These are phyloP conservation scores for Myrmecobius fasciatus DNA, from an alignment of 2,113 vertebrate species.

Conservation along the genomic window DNA sequence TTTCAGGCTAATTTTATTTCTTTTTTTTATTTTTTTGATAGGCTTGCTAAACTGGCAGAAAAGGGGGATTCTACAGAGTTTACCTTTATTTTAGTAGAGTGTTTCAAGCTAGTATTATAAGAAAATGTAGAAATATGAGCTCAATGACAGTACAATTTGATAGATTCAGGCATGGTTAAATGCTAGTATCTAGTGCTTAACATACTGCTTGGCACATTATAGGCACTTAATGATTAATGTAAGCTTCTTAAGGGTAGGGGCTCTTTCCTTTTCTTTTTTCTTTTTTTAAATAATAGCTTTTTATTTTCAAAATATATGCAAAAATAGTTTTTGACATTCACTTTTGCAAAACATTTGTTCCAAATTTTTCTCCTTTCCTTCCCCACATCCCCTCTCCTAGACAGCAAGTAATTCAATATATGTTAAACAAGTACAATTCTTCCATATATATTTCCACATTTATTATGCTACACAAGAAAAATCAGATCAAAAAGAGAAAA, in stretches of 20 bases:
- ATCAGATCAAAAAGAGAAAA: no score
- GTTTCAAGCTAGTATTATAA: neutral
- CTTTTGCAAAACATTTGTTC: no score
- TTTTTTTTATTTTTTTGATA: neutral
- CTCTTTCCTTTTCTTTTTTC: neutral
- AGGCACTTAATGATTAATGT: neutral
- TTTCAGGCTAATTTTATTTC: neutral
- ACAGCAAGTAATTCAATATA: no score
- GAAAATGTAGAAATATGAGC: neutral
- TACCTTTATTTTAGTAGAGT: neutral
- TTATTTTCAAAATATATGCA: no score
- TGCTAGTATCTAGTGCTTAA: neutral
- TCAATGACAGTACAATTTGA: neutral
- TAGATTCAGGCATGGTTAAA: neutral
- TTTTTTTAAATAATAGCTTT: neutral
- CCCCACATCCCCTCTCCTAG: no score
- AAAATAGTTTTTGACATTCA: no score
- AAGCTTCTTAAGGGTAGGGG: neutral
- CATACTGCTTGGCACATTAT: neutral
- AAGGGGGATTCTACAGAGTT: neutral
- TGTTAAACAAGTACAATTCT: no score
- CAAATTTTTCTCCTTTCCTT: no score
- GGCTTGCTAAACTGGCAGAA: neutral
- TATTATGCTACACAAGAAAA: no score
- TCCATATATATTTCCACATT: no score